Conservation (phyloP, 2,888 invertebrate genomes). For the Chironomus tentans region DNA sequence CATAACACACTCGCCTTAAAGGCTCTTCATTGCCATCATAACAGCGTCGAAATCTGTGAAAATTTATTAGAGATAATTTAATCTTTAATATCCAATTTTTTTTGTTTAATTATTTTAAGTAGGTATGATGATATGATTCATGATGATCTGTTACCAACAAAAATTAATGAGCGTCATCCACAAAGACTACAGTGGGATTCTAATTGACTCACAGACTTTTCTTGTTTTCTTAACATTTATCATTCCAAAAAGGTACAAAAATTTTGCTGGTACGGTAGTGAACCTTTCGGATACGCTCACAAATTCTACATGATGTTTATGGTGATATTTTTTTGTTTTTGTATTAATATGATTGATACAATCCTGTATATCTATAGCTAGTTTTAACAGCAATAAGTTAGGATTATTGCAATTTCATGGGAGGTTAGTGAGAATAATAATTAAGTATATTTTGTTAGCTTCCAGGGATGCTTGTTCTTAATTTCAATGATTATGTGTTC, state of each 20-base stretch:
- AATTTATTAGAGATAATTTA: neutral
- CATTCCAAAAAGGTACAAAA: too few relatives aligned
- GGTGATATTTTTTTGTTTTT: neutral
- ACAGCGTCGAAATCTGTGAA: neutral
- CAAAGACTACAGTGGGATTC: neutral
- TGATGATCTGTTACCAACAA: neutral
- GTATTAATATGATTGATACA: neutral
- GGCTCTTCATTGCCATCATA: neutral
- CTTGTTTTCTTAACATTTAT: too few relatives aligned
- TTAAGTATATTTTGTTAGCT: neutral
- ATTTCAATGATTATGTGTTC: neutral
- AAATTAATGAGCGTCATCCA: neutral
- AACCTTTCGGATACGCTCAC: neutral
- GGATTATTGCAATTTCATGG: neutral
- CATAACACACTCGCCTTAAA: neutral
- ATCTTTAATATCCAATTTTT: neutral
- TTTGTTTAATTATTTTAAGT: neutral
- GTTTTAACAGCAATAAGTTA: neutral
- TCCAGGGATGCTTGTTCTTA: neutral
- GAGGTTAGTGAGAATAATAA: neutral
- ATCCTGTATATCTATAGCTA: neutral
- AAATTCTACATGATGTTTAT: neutral
- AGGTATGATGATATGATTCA: neutral
- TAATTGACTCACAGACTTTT: too few relatives aligned
- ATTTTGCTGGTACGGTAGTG: neutral